Base-by-base conservation (phyloP, 2,113 vertebrate genomes). In the Tursiops truncatus region DNA sequence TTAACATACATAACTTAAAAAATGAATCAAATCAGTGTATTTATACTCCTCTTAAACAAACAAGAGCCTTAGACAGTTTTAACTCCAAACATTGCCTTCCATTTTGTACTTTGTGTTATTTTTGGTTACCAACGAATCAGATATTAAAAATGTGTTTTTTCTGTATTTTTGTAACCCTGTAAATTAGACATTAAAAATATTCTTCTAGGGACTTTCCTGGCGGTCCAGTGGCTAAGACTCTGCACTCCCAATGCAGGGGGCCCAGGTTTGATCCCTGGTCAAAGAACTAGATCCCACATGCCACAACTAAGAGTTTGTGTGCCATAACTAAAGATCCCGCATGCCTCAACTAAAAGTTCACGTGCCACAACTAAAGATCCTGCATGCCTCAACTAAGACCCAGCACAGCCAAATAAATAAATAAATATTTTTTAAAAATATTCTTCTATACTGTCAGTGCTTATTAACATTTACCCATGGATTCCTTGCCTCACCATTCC, bases 141-240 rank as follows among this genome's bases (percentile, higher is more conserved):
- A 82, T 28, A 60, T 91, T 91, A 71, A 83, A 56, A 62, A 50
- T 65, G 81, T 9, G 21, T 63, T 60, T 71, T 28, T 70, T 18
- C 8, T 63, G 2, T 83, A 33, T 94, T 80, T 91, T n/a, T 88
- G 6, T 36, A 88, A 18, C 20, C 21, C 12, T 93, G 23, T 79
- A 83, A 82, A 84, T 93, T 90, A 74, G 33, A 88, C 47, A 84
- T 94, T 84, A 80, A 68, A 93, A 60, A 53, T 33, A 73, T 26
- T 58, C 56, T 58, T 58, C 56, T 58, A 58, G 56, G 56, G 56
- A 56, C 56, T 56, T 56, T 6, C 18, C 56, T 6, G 56, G 20
- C 0, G 20, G 56, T 58, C 56, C 56, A 58, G 56, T 58, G 56
- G 56, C 56, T 58, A 58, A 58, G 20, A 58, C 20, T 58, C 56